A percentile compares a stretch with the other conserved stretches of the same genome.
phyloP scores from a whole-genome alignment of 2,113 vertebrate species.

The Dinomys branickii region DNA sequence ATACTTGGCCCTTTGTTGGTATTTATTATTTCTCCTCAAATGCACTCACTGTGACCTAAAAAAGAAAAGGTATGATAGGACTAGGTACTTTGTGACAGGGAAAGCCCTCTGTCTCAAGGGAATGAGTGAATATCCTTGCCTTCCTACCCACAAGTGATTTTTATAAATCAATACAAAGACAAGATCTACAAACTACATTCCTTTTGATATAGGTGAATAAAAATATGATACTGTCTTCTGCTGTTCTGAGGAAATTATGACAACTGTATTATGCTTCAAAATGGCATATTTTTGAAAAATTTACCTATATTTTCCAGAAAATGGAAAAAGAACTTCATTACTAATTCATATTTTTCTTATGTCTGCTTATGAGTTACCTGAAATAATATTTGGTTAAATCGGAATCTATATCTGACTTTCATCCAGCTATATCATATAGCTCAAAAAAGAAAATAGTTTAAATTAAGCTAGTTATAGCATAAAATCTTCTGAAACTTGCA shows the following conservation, averaged over 20 bases:
- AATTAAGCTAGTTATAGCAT: not conserved
- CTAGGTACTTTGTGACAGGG: not conserved
- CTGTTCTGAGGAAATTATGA: constrained; percentile 63
- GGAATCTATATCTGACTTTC: not conserved
- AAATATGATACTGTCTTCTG: not conserved
- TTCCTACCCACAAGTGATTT: not conserved
- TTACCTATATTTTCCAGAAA: not conserved
- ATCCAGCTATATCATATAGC: not conserved
- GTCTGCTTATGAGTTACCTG: constrained; percentile 46
- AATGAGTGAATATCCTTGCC: not conserved
- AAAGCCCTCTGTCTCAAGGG: not conserved
- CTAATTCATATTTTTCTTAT: not conserved
- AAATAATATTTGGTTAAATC: constrained; percentile 49
- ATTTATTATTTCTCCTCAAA: not conserved
- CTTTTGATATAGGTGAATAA: constrained; percentile 37
- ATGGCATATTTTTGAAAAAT: not conserved
- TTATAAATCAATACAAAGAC: not conserved
- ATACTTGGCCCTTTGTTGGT: not conserved
- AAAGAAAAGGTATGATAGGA: not conserved
- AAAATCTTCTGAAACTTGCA: not conserved
- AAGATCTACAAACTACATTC: not conserved
- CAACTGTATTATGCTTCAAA: not conserved
- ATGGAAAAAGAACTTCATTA: not conserved
- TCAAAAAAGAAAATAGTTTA: constrained; percentile 37
- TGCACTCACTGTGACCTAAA: not conserved